Conservation (phyloP, 2,888 invertebrate genomes). For the Cosmia trapezina region DNA sequence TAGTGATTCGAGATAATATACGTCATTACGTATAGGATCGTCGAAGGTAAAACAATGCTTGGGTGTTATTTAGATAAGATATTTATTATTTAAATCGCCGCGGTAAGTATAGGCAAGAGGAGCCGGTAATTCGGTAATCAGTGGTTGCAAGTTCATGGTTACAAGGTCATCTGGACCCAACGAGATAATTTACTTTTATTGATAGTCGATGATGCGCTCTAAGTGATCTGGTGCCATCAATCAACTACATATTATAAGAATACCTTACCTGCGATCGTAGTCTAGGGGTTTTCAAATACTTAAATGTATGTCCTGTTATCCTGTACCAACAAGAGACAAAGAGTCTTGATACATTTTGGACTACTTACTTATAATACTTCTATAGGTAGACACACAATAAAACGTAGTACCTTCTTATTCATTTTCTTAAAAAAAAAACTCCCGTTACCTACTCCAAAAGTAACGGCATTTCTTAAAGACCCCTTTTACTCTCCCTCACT, state of each 20-base stretch:
- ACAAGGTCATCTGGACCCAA: slow-evolving; percentile 84
- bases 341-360: neutral
- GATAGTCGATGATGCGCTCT: slow-evolving; percentile 64
- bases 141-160: slow-evolving; percentile 82
- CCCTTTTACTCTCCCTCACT: slow-evolving; percentile 44
- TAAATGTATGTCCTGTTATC: too few species aligned
- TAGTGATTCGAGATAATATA: slow-evolving; percentile 86
- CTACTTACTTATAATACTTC: neutral
- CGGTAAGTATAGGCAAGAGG: slow-evolving; percentile 87
- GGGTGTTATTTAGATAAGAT: slow-evolving; percentile 89
- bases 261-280: neutral
- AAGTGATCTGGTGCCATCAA: slow-evolving; percentile 67
- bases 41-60: slow-evolving; percentile 84
- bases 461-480: slow-evolving; percentile 57
- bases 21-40: slow-evolving; percentile 83
- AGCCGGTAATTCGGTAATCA: slow-evolving; percentile 89
- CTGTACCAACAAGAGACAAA: neutral
- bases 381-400: too few species aligned
- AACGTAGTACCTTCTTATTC: neutral
- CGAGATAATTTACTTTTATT: slow-evolving; percentile 77
- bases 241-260: slow-evolving; percentile 28
- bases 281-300: neutral
- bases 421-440: slow-evolving; percentile 9
- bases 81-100: slow-evolving; percentile 90
- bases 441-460: neutral